These are phyloP conservation scores for Drosophila borborema DNA, from an alignment of 2,888 invertebrate species.

Conservation along the genomic window DNA sequence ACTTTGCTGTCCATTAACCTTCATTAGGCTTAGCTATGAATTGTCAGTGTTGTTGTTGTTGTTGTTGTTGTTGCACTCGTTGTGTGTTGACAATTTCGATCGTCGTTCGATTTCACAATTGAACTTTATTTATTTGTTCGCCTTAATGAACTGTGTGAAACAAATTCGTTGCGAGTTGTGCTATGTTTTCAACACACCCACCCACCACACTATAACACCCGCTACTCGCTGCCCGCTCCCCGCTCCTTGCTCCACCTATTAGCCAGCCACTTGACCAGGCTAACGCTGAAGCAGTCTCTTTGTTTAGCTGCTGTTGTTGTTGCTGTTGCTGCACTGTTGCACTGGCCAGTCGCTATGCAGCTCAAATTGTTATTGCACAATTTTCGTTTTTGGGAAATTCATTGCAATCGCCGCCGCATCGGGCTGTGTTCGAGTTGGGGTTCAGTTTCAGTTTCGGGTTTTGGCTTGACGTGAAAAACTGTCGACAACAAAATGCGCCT, in stretches of 20 bases:
- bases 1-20: slow-evolving; percentile 75
- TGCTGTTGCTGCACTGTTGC: slow-evolving; percentile 1
- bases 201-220: slow-evolving; percentile 25
- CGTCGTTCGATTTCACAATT: slow-evolving; percentile 71
- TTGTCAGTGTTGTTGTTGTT: slow-evolving; percentile 10
- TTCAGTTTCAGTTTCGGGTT: neutral
- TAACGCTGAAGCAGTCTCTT: slow-evolving; percentile 39
- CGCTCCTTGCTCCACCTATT: neutral
- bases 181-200: slow-evolving; percentile 41
- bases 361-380: slow-evolving; percentile 84
- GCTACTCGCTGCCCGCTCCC: slow-evolving; percentile 2
- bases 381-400: slow-evolving; percentile 59
- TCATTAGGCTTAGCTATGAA: slow-evolving; percentile 66
- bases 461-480: slow-evolving; percentile 39
- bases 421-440: neutral
- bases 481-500: slow-evolving; percentile 75
- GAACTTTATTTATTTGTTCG: slow-evolving; percentile 72
- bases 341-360: slow-evolving; percentile 71
- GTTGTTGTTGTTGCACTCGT: slow-evolving; percentile 33
- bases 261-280: slow-evolving; percentile 31
- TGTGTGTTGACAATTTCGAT: slow-evolving; percentile 67
- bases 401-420: slow-evolving; percentile 59
- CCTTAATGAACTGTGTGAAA: slow-evolving; percentile 77
- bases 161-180: slow-evolving; percentile 37
- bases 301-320: slow-evolving; percentile 32